Evolutionary conservation across 2,113 vertebrate species (phyloP), one percentile per base, ranked within the genome.

Genomic region (Orcinus orca): DNA sequence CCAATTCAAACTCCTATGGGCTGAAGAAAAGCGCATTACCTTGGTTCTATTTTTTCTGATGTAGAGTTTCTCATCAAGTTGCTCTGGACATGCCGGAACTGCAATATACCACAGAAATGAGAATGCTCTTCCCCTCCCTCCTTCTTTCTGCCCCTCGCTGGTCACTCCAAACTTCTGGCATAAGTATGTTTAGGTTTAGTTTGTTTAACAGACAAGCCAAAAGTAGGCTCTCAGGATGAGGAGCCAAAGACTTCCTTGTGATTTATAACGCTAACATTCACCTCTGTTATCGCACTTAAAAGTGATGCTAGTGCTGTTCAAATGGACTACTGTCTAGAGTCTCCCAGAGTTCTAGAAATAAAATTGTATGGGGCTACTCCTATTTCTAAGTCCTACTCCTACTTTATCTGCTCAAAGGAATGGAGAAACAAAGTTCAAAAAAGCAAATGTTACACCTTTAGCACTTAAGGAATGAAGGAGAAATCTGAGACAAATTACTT

Each of bases 21-120:
- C 6, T 65, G 50, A 96, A 97, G 73, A 81, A 97, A 88, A 95
- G 26, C 47, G 55, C 26, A 70, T 86, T 97, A 99, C 99, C 99
- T 99, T 92, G 99, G 99, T 95, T 99, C 99, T 23, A 99, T 99
- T 98, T 99, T 99, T 93, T 99, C 99, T 21, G 98, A 96, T 15
- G 99, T 97, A 74, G 99, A 97, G 53, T 98, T 99, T 98, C 99
- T 99, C 98, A 99, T 99, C 99, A 99, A 99, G 97, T 99, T 99
- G 98, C 96, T 99, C 98, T 99, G 99, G 83, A 99, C 99, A 58
- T 99, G 98, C 98, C 99, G 99, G 98, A 99, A 99, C 99, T 99
- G 98, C 84, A 99, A 97, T 21, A 96, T 44, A 95, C 11, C 90
- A 97, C 4, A 97, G 95, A 93, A 73, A 26, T 85, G 25, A 97